Evolutionary conservation across 2,888 invertebrate species (phyloP), one percentile per base, ranked within the genome.

Genomic region (Cancer borealis): DNA sequence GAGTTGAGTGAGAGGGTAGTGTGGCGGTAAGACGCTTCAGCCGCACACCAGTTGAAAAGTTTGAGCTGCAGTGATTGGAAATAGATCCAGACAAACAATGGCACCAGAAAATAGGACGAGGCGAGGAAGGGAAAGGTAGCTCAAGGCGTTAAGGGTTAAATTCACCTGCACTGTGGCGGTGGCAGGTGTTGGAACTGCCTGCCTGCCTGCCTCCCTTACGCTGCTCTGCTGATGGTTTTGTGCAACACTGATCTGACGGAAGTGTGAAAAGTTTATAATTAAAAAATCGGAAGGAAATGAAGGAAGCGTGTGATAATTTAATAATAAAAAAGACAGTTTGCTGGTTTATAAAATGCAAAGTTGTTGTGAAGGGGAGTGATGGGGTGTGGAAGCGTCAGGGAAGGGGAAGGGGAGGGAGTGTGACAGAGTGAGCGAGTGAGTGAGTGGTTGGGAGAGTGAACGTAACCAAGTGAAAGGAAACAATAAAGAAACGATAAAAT

Each of bases 11-110:
- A 17, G 17, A 30, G 73, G 73, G 73, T n/a, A 73, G n/a, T 73
- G 73, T 73, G 73, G 73, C 14, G 54, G 73, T n/a, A 73, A 73
- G 73, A 73, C 73, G 73, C n/a, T 73, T 73, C n/a, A 73, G 73
- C 73, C n/a, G 8, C 26, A 26, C 73, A 73, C n/a, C 26, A 1
- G 73, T 21, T 73, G 73, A 26, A 73, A 73, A 73, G 73, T 73
- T 73, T 26, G 60, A 73, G n/a, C n/a, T 4, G 26, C 73, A 73
- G n/a, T n/a, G 73, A 73, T 73, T 73, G 73, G 5, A 5, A 73
- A 8, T 26, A 26, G 66, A 73, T n/a, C 3, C 73, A 8, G 8
- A 73, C 73, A 26, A 73, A 73, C 73, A 73, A 73, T 73, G 73
- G 73, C n/a, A 5, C n/a, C 73, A n/a, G 8, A 73, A 26, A 73